A percentile compares a stretch with the other conserved stretches of the same genome.
Evolutionary conservation across 2,797 vertebrate species (phyloP).

Genomic region (Coilia nasus): DNA sequence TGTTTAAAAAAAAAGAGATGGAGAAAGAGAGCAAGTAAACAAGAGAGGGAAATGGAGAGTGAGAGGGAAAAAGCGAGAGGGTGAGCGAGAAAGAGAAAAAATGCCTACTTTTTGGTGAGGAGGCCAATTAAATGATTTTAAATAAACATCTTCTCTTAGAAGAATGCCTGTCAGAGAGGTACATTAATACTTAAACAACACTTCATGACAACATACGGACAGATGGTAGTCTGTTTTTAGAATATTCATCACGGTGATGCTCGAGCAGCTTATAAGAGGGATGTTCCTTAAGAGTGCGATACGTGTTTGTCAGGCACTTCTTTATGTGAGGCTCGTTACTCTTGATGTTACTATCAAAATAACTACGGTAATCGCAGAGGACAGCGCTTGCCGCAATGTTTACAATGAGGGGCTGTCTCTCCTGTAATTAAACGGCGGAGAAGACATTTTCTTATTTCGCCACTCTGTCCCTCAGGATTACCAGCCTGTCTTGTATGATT

Average conservation of each 20-base stretch:
- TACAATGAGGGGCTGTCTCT: neutral
- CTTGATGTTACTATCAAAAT: slow-evolving; percentile 13
- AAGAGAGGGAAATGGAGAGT: neutral
- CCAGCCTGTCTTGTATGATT: neutral
- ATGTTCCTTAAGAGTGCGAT: neutral
- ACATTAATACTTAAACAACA: neutral
- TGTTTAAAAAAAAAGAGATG: too few species aligned
- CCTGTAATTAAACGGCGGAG: slow-evolving; percentile 6
- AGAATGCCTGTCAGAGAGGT: neutral
- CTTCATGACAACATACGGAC: neutral
- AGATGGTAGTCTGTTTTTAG: neutral
- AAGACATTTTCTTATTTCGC: slow-evolving; percentile 20
- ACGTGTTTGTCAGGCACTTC: neutral
- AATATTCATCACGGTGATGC: neutral
- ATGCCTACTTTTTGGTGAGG: slow-evolving; percentile 38
- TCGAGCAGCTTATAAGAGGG: neutral
- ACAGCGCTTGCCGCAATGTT: neutral
- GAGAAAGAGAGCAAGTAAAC: neutral
- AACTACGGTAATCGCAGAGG: slow-evolving; percentile 2
- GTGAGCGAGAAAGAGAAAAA: neutral
- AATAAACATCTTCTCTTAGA: slow-evolving; percentile 48
- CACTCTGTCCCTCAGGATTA: neutral
- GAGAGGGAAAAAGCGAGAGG: neutral
- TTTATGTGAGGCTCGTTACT: neutral
- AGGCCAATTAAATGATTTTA: slow-evolving; percentile 58